Evolutionary conservation across 2,888 invertebrate genomes (phyloP), one percentile per base, ranked within the genome.

Genomic region (Zygothrica quintamaculata): DNA sequence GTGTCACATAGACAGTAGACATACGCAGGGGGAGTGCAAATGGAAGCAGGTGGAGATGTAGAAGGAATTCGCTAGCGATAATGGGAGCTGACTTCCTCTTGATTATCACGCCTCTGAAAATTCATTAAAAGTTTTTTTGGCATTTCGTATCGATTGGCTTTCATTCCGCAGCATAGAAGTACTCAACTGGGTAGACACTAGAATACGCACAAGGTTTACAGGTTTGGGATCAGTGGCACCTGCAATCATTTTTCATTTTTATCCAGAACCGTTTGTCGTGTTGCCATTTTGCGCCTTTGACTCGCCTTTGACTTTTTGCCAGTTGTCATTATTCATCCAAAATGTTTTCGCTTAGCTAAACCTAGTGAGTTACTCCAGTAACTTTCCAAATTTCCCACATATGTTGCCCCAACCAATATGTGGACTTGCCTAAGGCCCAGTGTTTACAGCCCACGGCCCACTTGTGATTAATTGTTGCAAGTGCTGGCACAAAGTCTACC

Each of bases 31-130:
- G 39, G 40, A 53, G 47, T 67, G 48, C 37, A 33, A 26, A 25
- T 3, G n/a, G 12, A 25, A 26, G 25, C n/a, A 26, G 22, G 2
- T 31, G 12, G 22, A 13, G 25, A 42, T 31, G n/a, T n/a, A n/a
- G n/a, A n/a, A n/a, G 37, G 40, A 36, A 29, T 44, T 40, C 46
- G 40, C 40, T 65, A 55, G 47, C 55, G 59, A 71, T 77, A 69
- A 65, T 69, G 70, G 69, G 51, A 48, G 40, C 61, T 52, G 48
- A 57, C 60, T 48, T 65, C 43, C 77, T 65, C 62, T 77, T 71
- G 87, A 86, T 84, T 86, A 84, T 75, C 84, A 77, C 86, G 85
- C 86, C 81, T 69, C 79, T 85, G 76, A 66, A 80, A 85, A 85
- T 85, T 80, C 80, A 80, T 80, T 82, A 80, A 80, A 80, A 80